A percentile compares a stretch with the other conserved stretches of the same genome.
These are phyloP conservation scores for Centropus unirufus DNA, from an alignment of 2,113 vertebrate species.

Conservation along the genomic window DNA sequence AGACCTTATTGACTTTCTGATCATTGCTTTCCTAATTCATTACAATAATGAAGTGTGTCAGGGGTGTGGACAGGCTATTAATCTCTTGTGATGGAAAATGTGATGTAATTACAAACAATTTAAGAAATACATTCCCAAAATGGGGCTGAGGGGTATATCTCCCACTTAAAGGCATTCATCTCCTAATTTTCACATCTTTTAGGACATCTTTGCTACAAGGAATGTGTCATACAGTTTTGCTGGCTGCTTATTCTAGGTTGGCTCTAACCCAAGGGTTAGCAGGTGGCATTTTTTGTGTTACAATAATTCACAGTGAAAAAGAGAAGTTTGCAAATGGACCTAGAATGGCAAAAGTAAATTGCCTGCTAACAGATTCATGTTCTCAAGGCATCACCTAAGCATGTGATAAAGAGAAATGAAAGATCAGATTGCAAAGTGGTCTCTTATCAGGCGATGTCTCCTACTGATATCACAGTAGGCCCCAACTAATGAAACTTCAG, in stretches of 20 bases:
- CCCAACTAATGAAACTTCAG: background rate
- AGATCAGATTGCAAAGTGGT: background rate
- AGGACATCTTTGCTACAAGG: background rate
- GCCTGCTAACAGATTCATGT: constrained; percentile 33
- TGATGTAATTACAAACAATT: background rate
- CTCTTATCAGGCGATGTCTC: constrained; percentile 30
- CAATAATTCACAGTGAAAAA: constrained; percentile 16
- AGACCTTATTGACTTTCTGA: background rate
- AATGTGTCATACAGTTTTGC: background rate
- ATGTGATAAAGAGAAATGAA: background rate
- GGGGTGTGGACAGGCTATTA: background rate
- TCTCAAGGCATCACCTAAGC: background rate
- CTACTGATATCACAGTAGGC: background rate
- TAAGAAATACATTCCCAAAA: background rate
- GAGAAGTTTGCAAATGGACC: background rate
- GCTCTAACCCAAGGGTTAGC: constrained; percentile 36
- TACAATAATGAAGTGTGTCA: background rate
- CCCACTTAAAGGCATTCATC: background rate
- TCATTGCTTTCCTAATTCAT: background rate
- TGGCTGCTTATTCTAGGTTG: background rate
- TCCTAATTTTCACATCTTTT: background rate
- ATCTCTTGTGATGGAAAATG: background rate
- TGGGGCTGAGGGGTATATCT: background rate
- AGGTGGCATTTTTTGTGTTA: constrained; percentile 43
- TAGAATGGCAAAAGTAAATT: constrained; percentile 1